Evolutionary conservation across 2,888 invertebrate species (phyloP), one percentile per base, ranked within the genome.

Genomic region (Drymonia ruficornis): DNA sequence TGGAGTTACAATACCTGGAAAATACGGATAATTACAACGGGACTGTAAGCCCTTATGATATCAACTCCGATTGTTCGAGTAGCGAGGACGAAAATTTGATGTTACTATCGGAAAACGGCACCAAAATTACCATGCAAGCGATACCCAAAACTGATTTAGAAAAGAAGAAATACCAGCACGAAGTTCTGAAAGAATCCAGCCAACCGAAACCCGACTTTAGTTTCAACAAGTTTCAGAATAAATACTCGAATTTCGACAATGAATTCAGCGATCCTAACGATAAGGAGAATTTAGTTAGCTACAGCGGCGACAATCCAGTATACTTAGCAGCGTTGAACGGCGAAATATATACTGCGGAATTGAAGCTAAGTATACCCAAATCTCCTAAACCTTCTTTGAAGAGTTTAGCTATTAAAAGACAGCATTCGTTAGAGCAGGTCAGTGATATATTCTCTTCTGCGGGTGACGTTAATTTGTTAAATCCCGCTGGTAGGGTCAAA

Each of bases 401-500:
- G 49, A 81, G 77, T 4, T 54, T 91, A 4, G 67, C 84, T 0
- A 89, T 89, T 9, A 92, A 87, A 70, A 87, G 96, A 0, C 96
- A 96, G 74, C 95, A 95, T 55, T 96, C 96, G 0, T 83, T 96
- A 34, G 96, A 96, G 70, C 95, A 96, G 49, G 96, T 97, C 50
- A 95, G 95, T 53, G 96, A 96, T 71, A 94, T 96, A 4, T 96
- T 96, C 70, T 94, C 95, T 11, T 94, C 94, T 0, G 94, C 95
- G 0, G 95, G 94, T 0, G 96, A 95, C 72, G 75, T 95, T 3
- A 91, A 95, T 52, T 78, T 97, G 49, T 94, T 96, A 61, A 96
- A 97, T 83, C 96, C 96, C 0, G 95, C 96, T 18, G 95, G 95
- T 47, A 93, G 96, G 49, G 95, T 97, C 0, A 97, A 97, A 76